Evolutionary conservation across 2,888 invertebrate genomes (phyloP).

Genomic region (Tetanocera ferruginea): DNA sequence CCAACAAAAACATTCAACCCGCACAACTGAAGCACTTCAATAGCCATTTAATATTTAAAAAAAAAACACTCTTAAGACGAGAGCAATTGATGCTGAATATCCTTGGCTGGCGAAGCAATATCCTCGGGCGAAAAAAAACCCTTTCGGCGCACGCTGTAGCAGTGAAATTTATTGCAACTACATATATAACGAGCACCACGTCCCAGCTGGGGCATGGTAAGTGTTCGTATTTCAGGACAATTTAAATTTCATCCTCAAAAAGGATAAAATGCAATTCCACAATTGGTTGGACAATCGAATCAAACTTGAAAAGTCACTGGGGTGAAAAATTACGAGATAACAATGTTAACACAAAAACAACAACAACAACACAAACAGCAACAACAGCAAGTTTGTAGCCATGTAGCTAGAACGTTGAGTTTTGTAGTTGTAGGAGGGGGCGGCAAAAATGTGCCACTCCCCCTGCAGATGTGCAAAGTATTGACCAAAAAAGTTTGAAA

Average conservation of each 20-base stretch:
- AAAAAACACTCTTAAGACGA: background rate
- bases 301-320: slow-evolving; percentile 63
- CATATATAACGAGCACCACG: background rate
- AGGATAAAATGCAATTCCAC: slow-evolving; percentile 23
- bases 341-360: slow-evolving; percentile 54
- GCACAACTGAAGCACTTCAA: slow-evolving; percentile 15
- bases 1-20: background rate
- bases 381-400: background rate
- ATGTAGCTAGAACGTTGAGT: no score
- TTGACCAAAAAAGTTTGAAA: slow-evolving; percentile 20
- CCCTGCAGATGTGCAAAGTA: background rate
- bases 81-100: background rate
- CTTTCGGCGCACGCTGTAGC: background rate
- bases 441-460: background rate
- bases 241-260: background rate
- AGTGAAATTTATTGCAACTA: slow-evolving; percentile 2
- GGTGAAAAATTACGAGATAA: slow-evolving; percentile 64
- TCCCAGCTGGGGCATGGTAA: background rate
- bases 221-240: background rate
- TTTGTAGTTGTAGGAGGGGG: no score
- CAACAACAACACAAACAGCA: background rate
- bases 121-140: background rate
- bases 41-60: background rate
- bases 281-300: slow-evolving; percentile 57
- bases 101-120: slow-evolving; percentile 24